phyloP scores from a whole-genome alignment of 2,113 vertebrate genomes.

The Phyllostomus discolor region DNA sequence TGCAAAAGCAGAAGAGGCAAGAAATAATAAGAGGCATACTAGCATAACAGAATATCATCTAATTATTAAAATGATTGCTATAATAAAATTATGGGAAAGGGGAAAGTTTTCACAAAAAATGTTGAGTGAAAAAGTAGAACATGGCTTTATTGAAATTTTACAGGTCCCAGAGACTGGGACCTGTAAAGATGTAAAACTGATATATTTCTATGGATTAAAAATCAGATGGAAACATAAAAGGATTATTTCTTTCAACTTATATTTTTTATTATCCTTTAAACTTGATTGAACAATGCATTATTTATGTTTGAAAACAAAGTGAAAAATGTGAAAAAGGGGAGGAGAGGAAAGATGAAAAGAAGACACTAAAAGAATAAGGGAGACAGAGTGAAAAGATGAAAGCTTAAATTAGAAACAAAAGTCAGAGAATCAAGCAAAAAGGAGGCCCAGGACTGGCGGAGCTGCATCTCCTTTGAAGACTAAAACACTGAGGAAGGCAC shows the following conservation, averaged over 20 bases:
- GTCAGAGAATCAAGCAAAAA: not conserved
- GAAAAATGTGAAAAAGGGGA: not conserved
- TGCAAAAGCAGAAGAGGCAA: not conserved
- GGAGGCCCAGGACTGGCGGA: not conserved
- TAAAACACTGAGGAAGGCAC: not conserved
- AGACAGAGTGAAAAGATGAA: not conserved
- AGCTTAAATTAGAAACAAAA: conserved; percentile 7
- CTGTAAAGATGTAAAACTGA: not conserved
- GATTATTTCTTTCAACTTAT: not conserved
- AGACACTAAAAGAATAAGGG: not conserved
- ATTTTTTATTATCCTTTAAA: not conserved
- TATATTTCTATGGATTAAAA: not conserved
- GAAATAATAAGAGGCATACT: not conserved
- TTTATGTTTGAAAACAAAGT: conserved; percentile 39
- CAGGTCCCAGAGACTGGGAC: no score
- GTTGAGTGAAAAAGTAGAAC: not conserved
- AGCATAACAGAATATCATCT: not conserved
- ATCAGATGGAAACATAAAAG: not conserved
- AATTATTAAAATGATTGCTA: not conserved
- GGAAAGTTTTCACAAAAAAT: not conserved
- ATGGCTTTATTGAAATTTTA: not conserved
- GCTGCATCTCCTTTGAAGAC: not conserved
- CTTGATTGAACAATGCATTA: not conserved
- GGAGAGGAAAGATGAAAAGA: conserved; percentile 5
- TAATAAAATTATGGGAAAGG: not conserved